Conservation (phyloP, 2,797 vertebrate species). For the Chaenodraco wilsoni region DNA sequence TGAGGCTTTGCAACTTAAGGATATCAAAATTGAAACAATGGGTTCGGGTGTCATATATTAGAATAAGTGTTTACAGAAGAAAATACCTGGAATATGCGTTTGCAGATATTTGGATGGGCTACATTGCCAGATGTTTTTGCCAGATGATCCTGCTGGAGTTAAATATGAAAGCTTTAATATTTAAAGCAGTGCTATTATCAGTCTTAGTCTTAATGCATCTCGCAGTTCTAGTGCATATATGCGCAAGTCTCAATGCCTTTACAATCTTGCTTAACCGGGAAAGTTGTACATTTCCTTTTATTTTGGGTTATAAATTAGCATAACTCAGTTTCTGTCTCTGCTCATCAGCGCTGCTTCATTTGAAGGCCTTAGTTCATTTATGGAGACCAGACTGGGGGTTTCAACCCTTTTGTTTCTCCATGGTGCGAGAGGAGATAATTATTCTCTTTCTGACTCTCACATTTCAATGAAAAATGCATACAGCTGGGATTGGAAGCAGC, state of each 20-base stretch:
- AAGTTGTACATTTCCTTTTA: conserved; percentile 23
- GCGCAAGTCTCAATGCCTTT: background rate
- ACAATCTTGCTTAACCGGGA: background rate
- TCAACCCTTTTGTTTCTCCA: conserved; percentile 57
- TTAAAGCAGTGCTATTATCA: too few relatives aligned
- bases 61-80: background rate
- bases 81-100: conserved; percentile 2
- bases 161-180: background rate
- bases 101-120: conserved; percentile 15
- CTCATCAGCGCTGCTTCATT: conserved; percentile 53
- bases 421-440: conserved; percentile 71
- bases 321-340: conserved; percentile 32
- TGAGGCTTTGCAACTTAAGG: background rate
- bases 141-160: background rate
- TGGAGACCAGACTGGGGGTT: conserved; percentile 65
- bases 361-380: conserved; percentile 59
- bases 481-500: conserved; percentile 74
- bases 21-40: background rate
- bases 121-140: conserved; percentile 5
- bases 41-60: background rate
- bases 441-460: conserved; percentile 77
- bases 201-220: too few relatives aligned
- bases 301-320: conserved; percentile 42
- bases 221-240: background rate
- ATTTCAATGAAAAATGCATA: conserved; percentile 79